Base-by-base conservation (phyloP, 2,888 invertebrate species). In the Caenorhabditis sp. region DNA sequence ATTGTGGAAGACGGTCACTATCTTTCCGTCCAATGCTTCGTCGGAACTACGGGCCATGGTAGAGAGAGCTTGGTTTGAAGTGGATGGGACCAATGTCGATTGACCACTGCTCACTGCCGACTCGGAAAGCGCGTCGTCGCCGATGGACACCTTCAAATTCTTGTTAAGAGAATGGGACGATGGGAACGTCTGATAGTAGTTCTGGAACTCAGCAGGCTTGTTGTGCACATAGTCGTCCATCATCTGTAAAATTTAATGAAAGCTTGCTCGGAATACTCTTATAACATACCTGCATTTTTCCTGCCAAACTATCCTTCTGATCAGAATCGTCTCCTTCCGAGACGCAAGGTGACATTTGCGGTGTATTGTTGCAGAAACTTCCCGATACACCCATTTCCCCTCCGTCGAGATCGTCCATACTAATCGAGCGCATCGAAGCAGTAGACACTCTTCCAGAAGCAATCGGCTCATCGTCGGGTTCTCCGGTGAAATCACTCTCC, bases 331-430 rank as follows among this genome's bases (percentile, higher is more conserved):
- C 84, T n/a, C 77, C 76, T 47, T 86, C 86, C 11, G 82, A 82
- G 2, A 86, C 84, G 53, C 78, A 79, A 4, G 86, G 86, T 15
- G 82, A 78, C 67, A 85, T 74, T 67, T 85, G 84, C 6, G 87
- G 87, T 0, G 87, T 87, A 53, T 84, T 85, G 26, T 85, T 82
- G 69, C 85, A 87, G 26, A 84, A 47, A 22, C 78, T 78, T 35
- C 79, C 79, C 5, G 80, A 70, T 1, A 82, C 69, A 11, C n/a
- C n/a, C n/a, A 44, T 18, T 3, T 61, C 76, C 2, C 37, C 47
- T 2, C 20, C n/a, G 20, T 77, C 72, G 4, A 79, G 56, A 9
- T 77, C 72, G 22, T 74, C 74, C 44, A 74, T 58, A 22, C 62
- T 72, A 2, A 62, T 40, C 1, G 68, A 72, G 0, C 71, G 55